These are phyloP conservation scores for Eulacestoma nigropectus DNA, from an alignment of 2,113 vertebrate species.

Conservation along the genomic window DNA sequence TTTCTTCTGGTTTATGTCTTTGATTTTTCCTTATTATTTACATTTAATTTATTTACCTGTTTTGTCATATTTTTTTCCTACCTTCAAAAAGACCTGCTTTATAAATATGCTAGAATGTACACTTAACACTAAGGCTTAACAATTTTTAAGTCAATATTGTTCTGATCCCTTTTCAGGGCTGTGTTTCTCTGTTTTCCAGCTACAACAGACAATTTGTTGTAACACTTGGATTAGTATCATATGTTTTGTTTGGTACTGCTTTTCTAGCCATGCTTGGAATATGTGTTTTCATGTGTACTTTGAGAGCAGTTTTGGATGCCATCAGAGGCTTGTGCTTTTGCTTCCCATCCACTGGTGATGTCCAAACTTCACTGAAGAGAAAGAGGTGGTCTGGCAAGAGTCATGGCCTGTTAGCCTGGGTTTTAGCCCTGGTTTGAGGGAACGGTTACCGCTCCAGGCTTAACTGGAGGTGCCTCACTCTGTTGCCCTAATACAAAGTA, in stretches of 20 bases:
- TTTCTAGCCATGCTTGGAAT: background rate
- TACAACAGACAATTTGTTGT: background rate
- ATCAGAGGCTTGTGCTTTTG: background rate
- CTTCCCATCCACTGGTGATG: background rate
- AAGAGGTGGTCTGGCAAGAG: background rate
- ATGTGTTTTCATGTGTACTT: background rate
- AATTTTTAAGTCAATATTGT: background rate
- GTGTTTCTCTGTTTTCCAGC: background rate
- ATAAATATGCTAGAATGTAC: background rate
- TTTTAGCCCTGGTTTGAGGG: background rate
- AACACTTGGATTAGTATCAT: background rate
- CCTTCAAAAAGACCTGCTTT: background rate
- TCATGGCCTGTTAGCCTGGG: background rate
- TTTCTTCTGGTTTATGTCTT: background rate
- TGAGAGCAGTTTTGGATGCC: background rate
- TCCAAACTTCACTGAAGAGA: background rate
- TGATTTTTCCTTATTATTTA: background rate
- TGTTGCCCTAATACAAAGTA: background rate
- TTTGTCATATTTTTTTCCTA: background rate
- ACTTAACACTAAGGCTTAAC: background rate
- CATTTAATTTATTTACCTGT: background rate
- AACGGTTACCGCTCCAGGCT: accelerated
- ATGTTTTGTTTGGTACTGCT: background rate
- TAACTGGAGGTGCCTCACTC: background rate
- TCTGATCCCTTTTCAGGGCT: background rate